Evolutionary conservation across 1,140 invertebrate genomes (phyloP).

Genomic region (Macrosteles quadrilineatus): DNA sequence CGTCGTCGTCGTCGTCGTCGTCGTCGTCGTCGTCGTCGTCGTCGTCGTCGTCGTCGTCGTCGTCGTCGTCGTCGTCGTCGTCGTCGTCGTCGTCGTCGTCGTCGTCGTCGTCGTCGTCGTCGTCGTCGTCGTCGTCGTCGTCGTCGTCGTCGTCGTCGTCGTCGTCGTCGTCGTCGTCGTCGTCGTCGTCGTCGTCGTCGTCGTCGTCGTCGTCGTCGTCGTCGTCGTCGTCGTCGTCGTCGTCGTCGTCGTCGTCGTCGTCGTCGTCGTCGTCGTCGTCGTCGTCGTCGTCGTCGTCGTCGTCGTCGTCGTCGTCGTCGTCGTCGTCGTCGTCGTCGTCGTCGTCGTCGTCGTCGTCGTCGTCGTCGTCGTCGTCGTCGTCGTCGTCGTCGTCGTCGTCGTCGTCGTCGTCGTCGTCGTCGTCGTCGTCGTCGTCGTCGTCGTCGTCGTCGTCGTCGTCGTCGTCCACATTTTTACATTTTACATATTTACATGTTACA

Average conservation of each 20-base stretch:
- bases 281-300: slow-evolving; percentile 13
- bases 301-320: slow-evolving; percentile 12
- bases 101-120: slow-evolving; percentile 12
- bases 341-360: slow-evolving; percentile 11
- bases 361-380: not conserved
- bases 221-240: slow-evolving; percentile 16
- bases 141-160: slow-evolving; percentile 25
- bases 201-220: slow-evolving; percentile 6
- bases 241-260: slow-evolving; percentile 3
- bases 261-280: not conserved
- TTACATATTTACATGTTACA: too few species aligned
- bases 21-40: slow-evolving; percentile 11
- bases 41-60: slow-evolving; percentile 4
- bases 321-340: slow-evolving; percentile 11
- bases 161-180: slow-evolving; percentile 15
- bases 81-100: not conserved
- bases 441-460: not conserved
- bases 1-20: slow-evolving; percentile 15
- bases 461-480: too few species aligned
- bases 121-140: not conserved
- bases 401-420: not conserved
- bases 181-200: slow-evolving; percentile 15
- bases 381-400: slow-evolving; percentile 8
- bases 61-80: slow-evolving; percentile 6
- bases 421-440: slow-evolving; percentile 7